Evolutionary conservation across 2,888 invertebrate genomes (phyloP).

Genomic region (Andrena bucephala): DNA sequence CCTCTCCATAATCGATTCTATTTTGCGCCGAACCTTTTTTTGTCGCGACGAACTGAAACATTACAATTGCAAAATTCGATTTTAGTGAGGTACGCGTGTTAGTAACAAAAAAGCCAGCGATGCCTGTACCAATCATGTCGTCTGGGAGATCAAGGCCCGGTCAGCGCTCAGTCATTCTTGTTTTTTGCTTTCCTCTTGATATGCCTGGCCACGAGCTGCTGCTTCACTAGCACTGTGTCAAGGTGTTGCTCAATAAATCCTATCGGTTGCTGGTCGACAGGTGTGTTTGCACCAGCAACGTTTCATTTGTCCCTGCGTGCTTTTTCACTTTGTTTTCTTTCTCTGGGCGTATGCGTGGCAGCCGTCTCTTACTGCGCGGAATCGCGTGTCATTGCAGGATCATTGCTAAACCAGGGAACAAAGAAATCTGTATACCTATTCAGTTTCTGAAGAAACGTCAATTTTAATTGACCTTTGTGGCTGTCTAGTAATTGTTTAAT

Average conservation of each 20-base stretch:
- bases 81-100: neutral
- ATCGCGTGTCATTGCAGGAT: neutral
- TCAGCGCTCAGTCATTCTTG: constrained; percentile 41
- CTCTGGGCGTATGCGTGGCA: neutral
- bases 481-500: no score
- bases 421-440: neutral
- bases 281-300: constrained; percentile 29
- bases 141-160: constrained; percentile 55
- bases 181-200: constrained; percentile 23
- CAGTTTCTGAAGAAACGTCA: neutral
- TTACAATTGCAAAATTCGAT: neutral
- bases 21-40: no score
- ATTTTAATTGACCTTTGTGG: neutral
- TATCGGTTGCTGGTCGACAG: constrained; percentile 23
- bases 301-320: constrained; percentile 17
- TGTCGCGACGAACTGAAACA: neutral
- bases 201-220: constrained; percentile 17
- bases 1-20: neutral
- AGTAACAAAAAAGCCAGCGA: neutral
- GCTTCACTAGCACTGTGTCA: constrained; percentile 21
- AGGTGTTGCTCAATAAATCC: constrained; percentile 44
- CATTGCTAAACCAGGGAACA: neutral
- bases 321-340: constrained; percentile 1
- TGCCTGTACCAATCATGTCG: neutral
- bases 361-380: neutral